These are phyloP conservation scores for Lucilia cuprina DNA, from an alignment of 1,140 invertebrate species.

Conservation along the genomic window DNA sequence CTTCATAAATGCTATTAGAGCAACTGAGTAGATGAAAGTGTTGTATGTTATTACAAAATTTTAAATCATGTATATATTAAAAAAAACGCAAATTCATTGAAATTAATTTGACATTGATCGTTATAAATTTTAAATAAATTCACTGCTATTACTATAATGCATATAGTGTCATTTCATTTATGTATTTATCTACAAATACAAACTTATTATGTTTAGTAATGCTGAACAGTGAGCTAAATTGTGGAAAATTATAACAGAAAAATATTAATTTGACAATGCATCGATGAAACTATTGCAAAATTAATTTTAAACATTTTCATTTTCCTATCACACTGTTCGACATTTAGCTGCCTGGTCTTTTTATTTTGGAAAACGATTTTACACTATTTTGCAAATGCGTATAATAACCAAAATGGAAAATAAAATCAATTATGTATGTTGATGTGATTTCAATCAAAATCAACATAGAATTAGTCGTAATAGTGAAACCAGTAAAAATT, in stretches of 20 bases:
- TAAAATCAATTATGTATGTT: background rate
- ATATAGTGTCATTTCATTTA: background rate
- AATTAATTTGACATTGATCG: conserved; percentile 13
- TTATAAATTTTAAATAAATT: background rate
- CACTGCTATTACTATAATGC: background rate
- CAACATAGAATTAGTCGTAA: background rate
- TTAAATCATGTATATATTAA: background rate
- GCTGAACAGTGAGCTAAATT: too few relatives aligned
- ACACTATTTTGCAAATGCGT: too few relatives aligned
- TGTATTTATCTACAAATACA: too few relatives aligned
- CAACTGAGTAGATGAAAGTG: background rate
- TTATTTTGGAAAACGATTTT: too few relatives aligned
- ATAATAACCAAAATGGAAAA: background rate
- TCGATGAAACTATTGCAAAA: too few relatives aligned
- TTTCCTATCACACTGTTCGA: too few relatives aligned
- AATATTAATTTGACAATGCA: too few relatives aligned
- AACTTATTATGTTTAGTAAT: too few relatives aligned
- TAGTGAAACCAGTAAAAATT: background rate
- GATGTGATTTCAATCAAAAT: background rate
- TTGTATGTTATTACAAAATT: background rate
- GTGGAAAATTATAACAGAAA: too few relatives aligned
- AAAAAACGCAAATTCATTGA: background rate
- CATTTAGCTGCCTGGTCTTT: too few relatives aligned
- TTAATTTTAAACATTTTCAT: too few relatives aligned
- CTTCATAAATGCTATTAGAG: background rate